phyloP scores from a whole-genome alignment of 2,888 invertebrate genomes.

The Blera fallax region DNA sequence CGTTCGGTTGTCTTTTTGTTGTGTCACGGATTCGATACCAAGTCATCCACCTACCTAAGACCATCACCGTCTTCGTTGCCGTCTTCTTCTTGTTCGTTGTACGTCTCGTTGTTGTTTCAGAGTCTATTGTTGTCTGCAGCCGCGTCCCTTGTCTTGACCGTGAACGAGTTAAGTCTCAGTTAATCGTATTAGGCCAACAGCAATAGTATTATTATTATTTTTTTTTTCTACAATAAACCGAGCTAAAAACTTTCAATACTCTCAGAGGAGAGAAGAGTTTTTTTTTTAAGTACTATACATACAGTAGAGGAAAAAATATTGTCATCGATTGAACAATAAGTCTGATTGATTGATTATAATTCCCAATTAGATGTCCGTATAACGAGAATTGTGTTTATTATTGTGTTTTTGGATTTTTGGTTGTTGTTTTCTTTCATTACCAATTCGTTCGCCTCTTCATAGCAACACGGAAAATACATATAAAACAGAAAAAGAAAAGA shows the following conservation, averaged over 20 bases:
- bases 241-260: neutral
- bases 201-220: neutral
- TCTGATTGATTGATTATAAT: slow-evolving; percentile 60
- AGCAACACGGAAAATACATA: neutral
- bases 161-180: slow-evolving; percentile 42
- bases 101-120: slow-evolving; percentile 4
- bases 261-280: neutral
- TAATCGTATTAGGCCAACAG: slow-evolving; percentile 38
- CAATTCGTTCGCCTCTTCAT: slow-evolving; percentile 36
- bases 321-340: slow-evolving; percentile 54
- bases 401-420: neutral
- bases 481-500: too few relatives aligned
- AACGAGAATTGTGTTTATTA: slow-evolving; percentile 33
- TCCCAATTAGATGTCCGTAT: slow-evolving; percentile 51
- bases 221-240: neutral
- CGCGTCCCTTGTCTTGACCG: slow-evolving; percentile 7
- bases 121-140: neutral
- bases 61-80: neutral
- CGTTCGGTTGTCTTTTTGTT: slow-evolving; percentile 36
- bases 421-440: slow-evolving; percentile 32
- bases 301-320: neutral
- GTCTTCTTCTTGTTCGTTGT: neutral
- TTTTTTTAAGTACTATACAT: slow-evolving; percentile 33
- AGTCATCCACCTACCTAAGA: slow-evolving; percentile 29
- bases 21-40: slow-evolving; percentile 19